Evolutionary conservation across 2,797 vertebrate genomes (phyloP).

Genomic region (Pachyuromys duprasi): DNA sequence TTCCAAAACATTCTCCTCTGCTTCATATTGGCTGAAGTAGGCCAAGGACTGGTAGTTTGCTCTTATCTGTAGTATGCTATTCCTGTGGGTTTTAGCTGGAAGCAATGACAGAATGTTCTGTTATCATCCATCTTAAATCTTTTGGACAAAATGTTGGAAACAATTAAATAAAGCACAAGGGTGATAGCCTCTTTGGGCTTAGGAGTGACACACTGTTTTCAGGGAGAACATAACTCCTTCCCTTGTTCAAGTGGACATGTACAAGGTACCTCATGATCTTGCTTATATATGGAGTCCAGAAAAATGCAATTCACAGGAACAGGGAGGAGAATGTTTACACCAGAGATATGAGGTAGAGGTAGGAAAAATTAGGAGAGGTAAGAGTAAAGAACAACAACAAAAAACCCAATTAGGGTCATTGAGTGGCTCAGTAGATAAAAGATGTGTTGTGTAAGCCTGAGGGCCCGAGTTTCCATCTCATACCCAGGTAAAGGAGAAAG

Average conservation of each 20-base stretch:
- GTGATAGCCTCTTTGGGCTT: not conserved
- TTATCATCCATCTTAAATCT: not conserved
- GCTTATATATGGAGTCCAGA: not conserved
- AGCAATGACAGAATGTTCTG: not conserved
- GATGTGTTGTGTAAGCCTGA: not conserved
- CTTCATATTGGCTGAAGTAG: not conserved
- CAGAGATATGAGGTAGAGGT: not conserved
- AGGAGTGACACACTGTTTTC: not conserved
- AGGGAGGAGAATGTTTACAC: not conserved
- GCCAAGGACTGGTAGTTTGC: not conserved
- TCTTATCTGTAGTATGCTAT: fast-evolving
- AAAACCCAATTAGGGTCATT: not conserved
- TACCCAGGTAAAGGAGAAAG: not conserved
- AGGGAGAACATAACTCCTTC: not conserved
- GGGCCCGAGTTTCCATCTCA: not conserved
- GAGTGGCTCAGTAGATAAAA: not conserved
- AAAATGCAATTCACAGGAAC: not conserved
- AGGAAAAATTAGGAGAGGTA: not conserved
- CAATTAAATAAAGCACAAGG: not conserved
- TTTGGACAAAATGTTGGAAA: not conserved
- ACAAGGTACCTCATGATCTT: not conserved
- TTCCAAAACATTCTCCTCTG: not conserved
- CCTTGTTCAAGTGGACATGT: not conserved
- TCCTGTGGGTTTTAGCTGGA: not conserved
- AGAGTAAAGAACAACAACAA: not conserved